phyloP scores from a whole-genome alignment of 2,888 invertebrate species.

The Noctua janthina region DNA sequence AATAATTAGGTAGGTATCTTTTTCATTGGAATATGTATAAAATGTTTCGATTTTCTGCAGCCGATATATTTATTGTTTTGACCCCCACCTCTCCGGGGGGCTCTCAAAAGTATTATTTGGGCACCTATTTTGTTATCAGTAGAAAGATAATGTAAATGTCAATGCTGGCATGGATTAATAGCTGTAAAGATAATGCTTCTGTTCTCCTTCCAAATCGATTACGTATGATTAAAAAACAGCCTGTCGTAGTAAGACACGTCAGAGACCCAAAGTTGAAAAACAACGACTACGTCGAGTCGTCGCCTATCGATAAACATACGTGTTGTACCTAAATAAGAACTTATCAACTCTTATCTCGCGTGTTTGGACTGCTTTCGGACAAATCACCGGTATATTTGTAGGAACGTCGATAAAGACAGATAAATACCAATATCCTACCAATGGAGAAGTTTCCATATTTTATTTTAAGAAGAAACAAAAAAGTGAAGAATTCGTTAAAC shows the following conservation, averaged over 20 bases:
- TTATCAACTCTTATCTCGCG: slow-evolving; percentile 51
- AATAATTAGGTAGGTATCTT: background rate
- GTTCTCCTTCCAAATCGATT: slow-evolving; percentile 1
- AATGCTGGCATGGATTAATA: background rate
- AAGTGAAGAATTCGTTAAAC: background rate
- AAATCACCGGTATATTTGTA: slow-evolving; percentile 4
- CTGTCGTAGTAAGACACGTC: slow-evolving; percentile 35
- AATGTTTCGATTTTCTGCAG: background rate
- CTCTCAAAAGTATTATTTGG: background rate
- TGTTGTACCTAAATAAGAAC: background rate
- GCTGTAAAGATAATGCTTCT: background rate
- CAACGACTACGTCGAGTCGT: background rate
- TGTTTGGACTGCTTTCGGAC: slow-evolving; percentile 29
- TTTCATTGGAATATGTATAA: background rate
- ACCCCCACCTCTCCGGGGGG: background rate
- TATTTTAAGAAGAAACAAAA: background rate
- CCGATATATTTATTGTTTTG: background rate
- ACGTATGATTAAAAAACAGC: slow-evolving; percentile 15
- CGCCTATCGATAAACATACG: slow-evolving; percentile 21
- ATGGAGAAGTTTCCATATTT: background rate
- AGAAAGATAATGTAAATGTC: background rate
- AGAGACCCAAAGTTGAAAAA: slow-evolving; percentile 24
- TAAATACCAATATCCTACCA: background rate
- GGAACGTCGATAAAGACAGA: slow-evolving; percentile 2
- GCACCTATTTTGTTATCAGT: background rate